Evolutionary conservation across 2,113 vertebrate species (phyloP), one percentile per base, ranked within the genome.

Genomic region (Acanthisitta chloris): DNA sequence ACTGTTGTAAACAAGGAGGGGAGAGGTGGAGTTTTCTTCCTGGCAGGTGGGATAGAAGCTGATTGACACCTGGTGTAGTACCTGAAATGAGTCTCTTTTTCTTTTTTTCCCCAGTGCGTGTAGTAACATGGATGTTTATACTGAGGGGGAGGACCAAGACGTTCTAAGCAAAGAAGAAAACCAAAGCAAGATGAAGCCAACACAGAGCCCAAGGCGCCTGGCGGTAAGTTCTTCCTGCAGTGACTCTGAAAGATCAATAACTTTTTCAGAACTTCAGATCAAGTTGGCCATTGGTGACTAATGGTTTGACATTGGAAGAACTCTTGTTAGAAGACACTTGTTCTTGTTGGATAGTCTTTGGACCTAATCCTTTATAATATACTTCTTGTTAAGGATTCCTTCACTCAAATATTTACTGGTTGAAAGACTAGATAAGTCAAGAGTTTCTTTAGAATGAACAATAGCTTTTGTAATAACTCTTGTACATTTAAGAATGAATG

Each of bases 201-300:
- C 58, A 24, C 14, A 90, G 59, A 85, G 36, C 72, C 45, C 4
- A 0, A 59, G 43, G 31, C 48, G 86, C 49, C 74, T 55, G 15
- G 88, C 84, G 90, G 97, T 97, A 90, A 97, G 93, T 92, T 80
- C 36, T 48, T 82, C 52, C 52, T 90, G 18, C 33, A 29, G 25
- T 51, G 52, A 65, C 17, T 78, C 14, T 65, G 86, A 46, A 65
- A 62, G 38, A 40, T 34, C 0, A 0, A 2, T 78, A n/a, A 17
- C 43, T 54, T 65, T 76, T 87, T 85, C 25, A 85, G 70, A 87
- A 57, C 40, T 67, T 45, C 26, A 51, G 38, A 18, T 48, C 12
- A 52, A 86, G 25, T 61, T 84, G 9, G 21, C 33, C 14, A 2
- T 88, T 43, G 19, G 17, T 91, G 64, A 16, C 46, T 81, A 40